Evolutionary conservation across 2,797 vertebrate genomes (phyloP).

Genomic region (Harpagifer antarcticus): DNA sequence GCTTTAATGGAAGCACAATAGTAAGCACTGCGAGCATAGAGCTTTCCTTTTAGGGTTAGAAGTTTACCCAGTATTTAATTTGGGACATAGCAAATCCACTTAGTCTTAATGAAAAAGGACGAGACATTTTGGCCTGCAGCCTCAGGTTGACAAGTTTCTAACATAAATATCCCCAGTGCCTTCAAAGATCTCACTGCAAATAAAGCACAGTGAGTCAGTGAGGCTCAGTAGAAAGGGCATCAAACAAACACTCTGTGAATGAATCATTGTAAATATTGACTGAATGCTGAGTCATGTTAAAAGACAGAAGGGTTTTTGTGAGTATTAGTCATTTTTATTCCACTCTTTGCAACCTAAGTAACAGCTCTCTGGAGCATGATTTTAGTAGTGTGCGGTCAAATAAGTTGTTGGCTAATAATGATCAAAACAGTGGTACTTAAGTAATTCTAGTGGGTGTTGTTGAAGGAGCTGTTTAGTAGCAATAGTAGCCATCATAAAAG

Average conservation of each 20-base stretch:
- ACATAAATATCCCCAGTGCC: conserved; percentile 51
- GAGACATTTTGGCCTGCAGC: conserved; percentile 22
- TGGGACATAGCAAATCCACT: conserved; percentile 23
- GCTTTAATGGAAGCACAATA: not conserved
- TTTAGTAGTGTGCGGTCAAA: conserved; percentile 31
- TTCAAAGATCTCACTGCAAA: conserved; percentile 59
- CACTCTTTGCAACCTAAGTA: conserved; percentile 50
- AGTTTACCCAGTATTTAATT: conserved; percentile 32
- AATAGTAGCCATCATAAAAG: not conserved
- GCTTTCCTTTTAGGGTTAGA: conserved; percentile 21
- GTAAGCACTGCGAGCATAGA: not conserved
- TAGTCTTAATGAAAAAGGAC: conserved; percentile 33
- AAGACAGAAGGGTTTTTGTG: conserved; percentile 64
- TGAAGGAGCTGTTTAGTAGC: conserved; percentile 5
- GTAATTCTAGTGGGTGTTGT: conserved; percentile 7
- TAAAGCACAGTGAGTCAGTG: conserved; percentile 65
- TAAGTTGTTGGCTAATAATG: conserved; percentile 29
- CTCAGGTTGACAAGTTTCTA: conserved; percentile 41
- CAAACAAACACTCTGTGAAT: conserved; percentile 68
- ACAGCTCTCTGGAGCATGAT: conserved; percentile 33
- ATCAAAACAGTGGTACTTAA: conserved; percentile 2
- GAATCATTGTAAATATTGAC: conserved; percentile 67
- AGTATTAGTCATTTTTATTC: conserved; percentile 66
- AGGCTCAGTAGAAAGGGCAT: conserved; percentile 57
- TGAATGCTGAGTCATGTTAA: conserved; percentile 68